phyloP scores from a whole-genome alignment of 2,113 vertebrate genomes.

The Tenrec ecaudatus region DNA sequence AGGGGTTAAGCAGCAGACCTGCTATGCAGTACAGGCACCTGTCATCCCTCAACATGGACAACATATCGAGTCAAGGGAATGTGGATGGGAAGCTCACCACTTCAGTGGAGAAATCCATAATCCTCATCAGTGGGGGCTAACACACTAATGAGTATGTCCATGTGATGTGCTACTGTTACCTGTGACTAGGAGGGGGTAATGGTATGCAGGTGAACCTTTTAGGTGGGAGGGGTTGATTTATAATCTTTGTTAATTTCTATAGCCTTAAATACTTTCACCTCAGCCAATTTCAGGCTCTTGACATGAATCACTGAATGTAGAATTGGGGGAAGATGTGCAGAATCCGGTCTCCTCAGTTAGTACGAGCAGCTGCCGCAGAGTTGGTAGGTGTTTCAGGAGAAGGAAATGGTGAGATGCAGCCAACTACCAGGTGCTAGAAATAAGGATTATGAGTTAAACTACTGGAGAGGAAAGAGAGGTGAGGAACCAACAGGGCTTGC shows the following conservation, averaged over 20 bases:
- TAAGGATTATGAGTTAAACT: conserved; percentile 27
- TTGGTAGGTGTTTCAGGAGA: not conserved
- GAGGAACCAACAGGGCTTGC: not conserved
- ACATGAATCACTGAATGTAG: not conserved
- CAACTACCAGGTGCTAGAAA: not conserved
- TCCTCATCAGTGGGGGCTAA: not conserved
- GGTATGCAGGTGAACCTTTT: not conserved
- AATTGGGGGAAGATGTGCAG: not conserved
- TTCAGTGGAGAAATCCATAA: conserved; percentile 50
- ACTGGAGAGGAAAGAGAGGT: not conserved
- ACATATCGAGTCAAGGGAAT: not conserved
- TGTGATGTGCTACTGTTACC: not conserved
- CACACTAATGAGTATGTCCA: not conserved
- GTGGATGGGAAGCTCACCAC: not conserved
- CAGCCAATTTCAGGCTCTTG: conserved; percentile 3
- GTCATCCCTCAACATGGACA: conserved; percentile 26
- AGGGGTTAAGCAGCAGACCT: conserved; percentile 24
- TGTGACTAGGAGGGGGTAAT: not conserved
- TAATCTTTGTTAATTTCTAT: not conserved
- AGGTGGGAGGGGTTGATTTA: not conserved
- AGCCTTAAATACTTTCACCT: not conserved
- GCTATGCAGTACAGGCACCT: conserved; percentile 35
- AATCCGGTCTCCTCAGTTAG: not conserved
- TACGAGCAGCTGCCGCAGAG: not conserved
- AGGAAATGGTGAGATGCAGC: not conserved